Evolutionary conservation across 2,797 vertebrate genomes (phyloP).

Genomic region (Paratrypauchen microcephalus): DNA sequence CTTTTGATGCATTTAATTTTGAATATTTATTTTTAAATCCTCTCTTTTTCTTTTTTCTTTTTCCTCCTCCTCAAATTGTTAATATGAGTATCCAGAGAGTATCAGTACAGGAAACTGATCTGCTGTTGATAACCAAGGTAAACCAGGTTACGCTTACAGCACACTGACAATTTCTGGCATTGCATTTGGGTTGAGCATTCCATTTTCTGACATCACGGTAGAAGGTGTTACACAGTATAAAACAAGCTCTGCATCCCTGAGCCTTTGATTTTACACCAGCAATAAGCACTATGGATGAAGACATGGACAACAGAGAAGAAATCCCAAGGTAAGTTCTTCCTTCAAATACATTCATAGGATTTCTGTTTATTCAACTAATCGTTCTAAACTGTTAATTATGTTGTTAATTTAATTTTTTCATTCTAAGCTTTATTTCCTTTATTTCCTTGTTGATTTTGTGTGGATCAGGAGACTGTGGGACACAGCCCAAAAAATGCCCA

Average conservation of each 20-base stretch:
- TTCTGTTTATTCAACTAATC: background rate
- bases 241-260: background rate
- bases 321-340: constrained; percentile 13
- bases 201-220: background rate
- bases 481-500: constrained; percentile 44
- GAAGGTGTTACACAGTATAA: background rate
- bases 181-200: background rate
- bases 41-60: too few species aligned
- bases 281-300: constrained; percentile 5
- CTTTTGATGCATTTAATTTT: too few species aligned
- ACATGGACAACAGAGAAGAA: background rate
- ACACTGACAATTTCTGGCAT: background rate
- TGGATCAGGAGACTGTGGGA: constrained; percentile 61
- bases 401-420: too few species aligned
- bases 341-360: background rate
- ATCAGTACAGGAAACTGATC: too few species aligned
- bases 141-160: background rate
- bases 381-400: too few species aligned
- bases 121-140: too few species aligned
- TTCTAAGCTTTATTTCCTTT: background rate
- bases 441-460: background rate
- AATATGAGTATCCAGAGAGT: too few species aligned
- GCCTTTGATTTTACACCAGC: background rate
- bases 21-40: too few species aligned
- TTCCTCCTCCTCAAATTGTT: too few species aligned